Evolutionary conservation across 2,797 vertebrate genomes (phyloP).

Genomic region (Anguilla anguilla): DNA sequence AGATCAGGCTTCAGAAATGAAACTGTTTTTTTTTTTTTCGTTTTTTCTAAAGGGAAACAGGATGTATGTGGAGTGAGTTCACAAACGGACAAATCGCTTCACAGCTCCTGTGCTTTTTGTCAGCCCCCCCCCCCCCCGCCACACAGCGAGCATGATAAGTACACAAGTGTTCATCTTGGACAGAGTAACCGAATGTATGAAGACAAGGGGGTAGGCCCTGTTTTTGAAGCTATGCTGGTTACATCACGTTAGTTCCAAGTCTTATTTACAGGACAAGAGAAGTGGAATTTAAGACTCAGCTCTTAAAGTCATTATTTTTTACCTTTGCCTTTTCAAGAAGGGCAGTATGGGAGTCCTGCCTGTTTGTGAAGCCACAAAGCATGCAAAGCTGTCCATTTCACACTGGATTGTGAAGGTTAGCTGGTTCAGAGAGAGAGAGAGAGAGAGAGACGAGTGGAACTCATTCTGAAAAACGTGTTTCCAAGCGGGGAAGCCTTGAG

Average conservation of each 20-base stretch:
- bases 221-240: neutral
- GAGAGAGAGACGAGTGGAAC: neutral
- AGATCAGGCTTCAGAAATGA: neutral
- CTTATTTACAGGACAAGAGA: neutral
- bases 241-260: conserved; percentile 5
- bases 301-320: neutral
- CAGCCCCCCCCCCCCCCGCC: neutral
- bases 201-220: neutral
- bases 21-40: neutral
- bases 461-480: neutral
- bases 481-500: neutral
- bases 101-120: neutral
- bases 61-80: conserved; percentile 11
- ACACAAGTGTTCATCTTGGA: conserved; percentile 13
- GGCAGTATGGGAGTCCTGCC: neutral
- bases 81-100: neutral
- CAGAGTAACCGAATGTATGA: conserved; percentile 17
- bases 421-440: neutral
- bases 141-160: neutral
- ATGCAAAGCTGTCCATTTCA: neutral
- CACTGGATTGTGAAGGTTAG: conserved; percentile 8
- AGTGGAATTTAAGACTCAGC: neutral
- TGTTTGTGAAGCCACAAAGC: neutral
- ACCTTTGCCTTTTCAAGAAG: neutral
- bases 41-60: conserved; percentile 20